Evolutionary conservation across 2,888 invertebrate genomes (phyloP).

Genomic region (Catocala fraxini): DNA sequence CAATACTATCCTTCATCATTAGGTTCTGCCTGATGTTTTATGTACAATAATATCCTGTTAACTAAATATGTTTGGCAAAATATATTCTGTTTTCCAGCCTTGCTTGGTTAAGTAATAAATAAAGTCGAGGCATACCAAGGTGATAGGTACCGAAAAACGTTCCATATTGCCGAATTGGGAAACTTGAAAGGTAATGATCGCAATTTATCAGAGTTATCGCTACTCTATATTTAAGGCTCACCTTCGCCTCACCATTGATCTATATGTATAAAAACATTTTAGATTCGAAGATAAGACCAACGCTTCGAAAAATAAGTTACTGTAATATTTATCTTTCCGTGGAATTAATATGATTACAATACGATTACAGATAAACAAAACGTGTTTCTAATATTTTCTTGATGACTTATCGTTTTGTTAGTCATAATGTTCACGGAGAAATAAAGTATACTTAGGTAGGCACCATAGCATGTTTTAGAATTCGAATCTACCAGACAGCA

Average conservation of each 20-base stretch:
- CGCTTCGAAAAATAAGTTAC: too few relatives aligned
- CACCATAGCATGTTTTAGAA: conserved; percentile 1
- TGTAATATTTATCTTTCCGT: too few relatives aligned
- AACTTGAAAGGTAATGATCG: conserved; percentile 29
- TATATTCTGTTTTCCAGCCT: conserved; percentile 26
- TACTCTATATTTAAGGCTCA: background rate
- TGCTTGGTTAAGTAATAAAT: conserved; percentile 33
- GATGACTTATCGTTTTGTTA: too few relatives aligned
- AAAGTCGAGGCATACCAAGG: conserved; percentile 32
- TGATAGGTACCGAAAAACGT: conserved; percentile 37
- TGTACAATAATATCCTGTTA: conserved; percentile 1
- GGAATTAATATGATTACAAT: background rate
- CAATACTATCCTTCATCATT: conserved; percentile 8
- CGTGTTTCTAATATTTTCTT: background rate
- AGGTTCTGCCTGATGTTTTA: too few relatives aligned
- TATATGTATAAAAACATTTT: background rate
- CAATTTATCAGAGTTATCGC: conserved; percentile 13
- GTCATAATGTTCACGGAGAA: too few relatives aligned
- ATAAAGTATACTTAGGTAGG: too few relatives aligned
- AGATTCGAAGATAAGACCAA: background rate
- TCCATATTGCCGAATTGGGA: conserved; percentile 35
- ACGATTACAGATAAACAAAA: conserved; percentile 6
- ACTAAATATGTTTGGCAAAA: conserved; percentile 1
- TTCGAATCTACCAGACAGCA: conserved; percentile 18
- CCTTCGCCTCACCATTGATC: background rate